A percentile compares a stretch with the other conserved stretches of the same genome.
These are phyloP conservation scores for Vulpes ferrilata DNA, from an alignment of 2,113 vertebrate genomes.

Conservation along the genomic window DNA sequence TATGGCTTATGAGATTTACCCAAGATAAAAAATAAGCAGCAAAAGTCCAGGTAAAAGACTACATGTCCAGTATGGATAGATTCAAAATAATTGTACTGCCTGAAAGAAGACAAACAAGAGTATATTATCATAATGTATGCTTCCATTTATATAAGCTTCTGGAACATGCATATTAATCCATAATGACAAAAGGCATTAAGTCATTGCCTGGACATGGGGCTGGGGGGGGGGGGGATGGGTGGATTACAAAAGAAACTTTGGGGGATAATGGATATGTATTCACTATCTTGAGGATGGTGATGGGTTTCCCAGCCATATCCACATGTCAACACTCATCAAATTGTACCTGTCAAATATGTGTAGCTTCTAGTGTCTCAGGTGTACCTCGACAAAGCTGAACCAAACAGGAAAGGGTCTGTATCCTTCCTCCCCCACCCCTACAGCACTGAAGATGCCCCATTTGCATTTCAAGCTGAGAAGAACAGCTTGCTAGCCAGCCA, in stretches of 20 bases:
- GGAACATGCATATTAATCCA: neutral
- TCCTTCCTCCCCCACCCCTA: neutral
- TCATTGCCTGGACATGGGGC: neutral
- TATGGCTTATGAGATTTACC: slow-evolving; percentile 23
- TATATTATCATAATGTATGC: neutral
- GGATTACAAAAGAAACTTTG: neutral
- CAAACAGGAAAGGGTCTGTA: neutral
- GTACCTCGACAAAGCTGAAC: neutral
- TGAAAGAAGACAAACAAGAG: neutral
- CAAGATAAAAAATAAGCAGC: neutral
- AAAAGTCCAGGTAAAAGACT: neutral
- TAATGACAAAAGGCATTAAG: slow-evolving; percentile 9
- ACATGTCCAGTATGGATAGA: neutral
- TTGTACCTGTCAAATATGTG: neutral
- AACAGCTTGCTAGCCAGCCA: neutral
- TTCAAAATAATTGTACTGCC: slow-evolving; percentile 30
- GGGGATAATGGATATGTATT: neutral
- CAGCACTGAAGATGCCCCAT: neutral
- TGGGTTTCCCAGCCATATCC: neutral
- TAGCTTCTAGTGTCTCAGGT: neutral
- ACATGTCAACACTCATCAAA: neutral
- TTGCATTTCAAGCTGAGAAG: neutral
- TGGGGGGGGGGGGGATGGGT: no score
- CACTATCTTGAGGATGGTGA: neutral
- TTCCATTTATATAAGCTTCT: slow-evolving; percentile 16